Base-by-base conservation (phyloP, 2,113 vertebrate genomes). In the Hemicordylus capensis region DNA sequence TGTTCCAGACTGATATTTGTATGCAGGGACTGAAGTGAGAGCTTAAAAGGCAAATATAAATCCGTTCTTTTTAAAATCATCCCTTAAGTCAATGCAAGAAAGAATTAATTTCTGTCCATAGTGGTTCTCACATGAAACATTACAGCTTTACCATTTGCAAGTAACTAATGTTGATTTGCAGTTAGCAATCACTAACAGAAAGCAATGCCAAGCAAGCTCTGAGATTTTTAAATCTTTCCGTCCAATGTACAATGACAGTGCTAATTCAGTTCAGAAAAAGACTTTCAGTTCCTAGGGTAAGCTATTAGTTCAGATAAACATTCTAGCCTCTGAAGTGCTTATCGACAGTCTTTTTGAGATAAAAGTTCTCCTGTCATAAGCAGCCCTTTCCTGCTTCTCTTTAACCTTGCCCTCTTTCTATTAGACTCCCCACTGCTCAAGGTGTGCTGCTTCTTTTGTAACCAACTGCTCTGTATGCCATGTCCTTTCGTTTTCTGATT, bases 101-200 rank as follows among this genome's bases (percentile, higher is more conserved):
- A 84, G 64, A 67, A 10, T 12, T 88, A 37, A 48, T 44, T 83
- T 63, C 80, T 85, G 58, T 34, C 39, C 87, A 83, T 86, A 56
- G 26, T 74, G 34, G 44, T 84, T 86, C 22, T 84, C 64, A 82
- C 89, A 92, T 56, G 92, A 91, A 1, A 67, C 0, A 83, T 88
- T 63, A 72, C 51, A 58, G n/a, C 44, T 83, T 86, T 87, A 22
- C 48, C 46, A 66, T 87, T 90, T 86, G 81, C 56, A 51, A 69
- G 11, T 42, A 88, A 86, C 42, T 87, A 90, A 93, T 81, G 63
- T 66, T 39, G 42, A 88, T 90, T 87, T 83, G 67, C n/a, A 44
- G 26, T 85, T 86, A 80, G 81, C 3, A 69, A 66, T 70, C 85
- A 89, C 81, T 89, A 90, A 75, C n/a, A 69, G 10, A 88, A 66